Evolutionary conservation across 2,113 vertebrate species (phyloP).

Genomic region (Hipposideros armiger): DNA sequence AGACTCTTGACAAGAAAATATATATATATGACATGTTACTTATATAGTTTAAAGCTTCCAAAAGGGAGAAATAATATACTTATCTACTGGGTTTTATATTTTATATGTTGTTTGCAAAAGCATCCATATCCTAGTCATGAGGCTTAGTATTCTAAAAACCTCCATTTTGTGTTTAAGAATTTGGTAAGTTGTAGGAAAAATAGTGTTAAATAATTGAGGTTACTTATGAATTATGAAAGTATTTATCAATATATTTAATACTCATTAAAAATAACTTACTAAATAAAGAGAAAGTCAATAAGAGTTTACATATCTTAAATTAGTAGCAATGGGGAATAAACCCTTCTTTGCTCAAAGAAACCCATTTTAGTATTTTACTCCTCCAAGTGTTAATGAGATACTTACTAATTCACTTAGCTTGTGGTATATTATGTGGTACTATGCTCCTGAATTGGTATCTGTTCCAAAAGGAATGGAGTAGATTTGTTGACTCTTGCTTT

Average conservation of each 20-base stretch:
- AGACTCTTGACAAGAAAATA: background rate
- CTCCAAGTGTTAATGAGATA: background rate
- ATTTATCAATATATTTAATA: background rate
- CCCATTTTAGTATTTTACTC: background rate
- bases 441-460: background rate
- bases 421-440: background rate
- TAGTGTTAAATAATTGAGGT: background rate
- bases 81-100: background rate
- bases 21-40: background rate
- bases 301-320: background rate
- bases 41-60: background rate
- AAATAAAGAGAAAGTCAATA: background rate
- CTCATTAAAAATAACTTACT: background rate
- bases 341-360: background rate
- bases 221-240: background rate
- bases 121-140: background rate
- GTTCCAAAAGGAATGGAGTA: background rate
- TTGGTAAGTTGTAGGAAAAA: background rate
- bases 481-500: background rate
- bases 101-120: background rate
- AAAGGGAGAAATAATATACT: background rate
- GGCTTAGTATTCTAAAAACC: background rate
- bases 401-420: background rate
- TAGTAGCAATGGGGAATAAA: background rate
- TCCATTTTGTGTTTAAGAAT: background rate